phyloP scores from a whole-genome alignment of 2,113 vertebrate species.

The Glaucomys volans region DNA sequence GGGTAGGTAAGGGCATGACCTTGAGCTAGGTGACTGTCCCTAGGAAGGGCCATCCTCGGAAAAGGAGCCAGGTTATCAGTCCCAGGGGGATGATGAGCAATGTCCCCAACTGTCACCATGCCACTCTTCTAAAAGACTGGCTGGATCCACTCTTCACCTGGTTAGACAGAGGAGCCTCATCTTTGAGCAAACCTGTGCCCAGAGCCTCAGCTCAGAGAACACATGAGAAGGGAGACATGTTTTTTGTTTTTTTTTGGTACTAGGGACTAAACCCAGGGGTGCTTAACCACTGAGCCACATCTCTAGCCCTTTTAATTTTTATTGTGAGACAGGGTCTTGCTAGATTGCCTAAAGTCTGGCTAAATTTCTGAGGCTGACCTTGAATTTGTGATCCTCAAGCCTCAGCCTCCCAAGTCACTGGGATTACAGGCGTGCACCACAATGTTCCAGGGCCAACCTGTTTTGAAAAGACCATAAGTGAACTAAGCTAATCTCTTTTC shows the following conservation, averaged over 20 bases:
- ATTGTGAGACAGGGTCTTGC: neutral
- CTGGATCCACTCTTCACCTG: neutral
- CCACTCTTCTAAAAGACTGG: neutral
- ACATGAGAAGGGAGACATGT: neutral
- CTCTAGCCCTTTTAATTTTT: neutral
- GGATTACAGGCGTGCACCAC: neutral
- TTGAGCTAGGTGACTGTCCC: neutral
- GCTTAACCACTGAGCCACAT: too few relatives aligned
- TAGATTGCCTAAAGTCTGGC: neutral
- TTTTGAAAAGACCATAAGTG: too few relatives aligned
- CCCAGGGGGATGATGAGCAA: too few relatives aligned
- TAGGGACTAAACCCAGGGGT: neutral
- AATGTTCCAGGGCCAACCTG: too few relatives aligned
- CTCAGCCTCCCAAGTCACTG: neutral
- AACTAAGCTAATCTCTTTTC: too few relatives aligned
- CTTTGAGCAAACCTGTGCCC: neutral
- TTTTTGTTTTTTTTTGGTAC: neutral
- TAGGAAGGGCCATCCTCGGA: neutral
- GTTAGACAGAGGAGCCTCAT: neutral
- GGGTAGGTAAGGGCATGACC: neutral
- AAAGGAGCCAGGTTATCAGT: neutral
- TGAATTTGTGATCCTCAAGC: neutral
- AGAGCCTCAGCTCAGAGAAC: neutral
- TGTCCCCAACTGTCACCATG: fast-evolving
- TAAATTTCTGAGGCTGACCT: neutral